These are phyloP conservation scores for Zalophus californianus DNA, from an alignment of 2,797 vertebrate species.

Conservation along the genomic window DNA sequence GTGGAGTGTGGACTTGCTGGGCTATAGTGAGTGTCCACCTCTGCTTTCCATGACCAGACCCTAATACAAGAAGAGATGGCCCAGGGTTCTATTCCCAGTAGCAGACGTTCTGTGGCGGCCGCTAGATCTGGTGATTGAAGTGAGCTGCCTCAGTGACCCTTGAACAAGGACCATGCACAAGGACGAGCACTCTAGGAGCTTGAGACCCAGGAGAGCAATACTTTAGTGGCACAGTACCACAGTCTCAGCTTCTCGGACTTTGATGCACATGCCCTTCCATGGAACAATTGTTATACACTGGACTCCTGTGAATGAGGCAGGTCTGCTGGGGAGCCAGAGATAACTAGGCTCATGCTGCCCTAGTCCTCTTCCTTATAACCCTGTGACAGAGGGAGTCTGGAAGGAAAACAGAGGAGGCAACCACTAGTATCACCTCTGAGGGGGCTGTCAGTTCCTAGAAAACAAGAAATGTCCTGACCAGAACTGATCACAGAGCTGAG, in stretches of 20 bases:
- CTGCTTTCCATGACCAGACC: neutral
- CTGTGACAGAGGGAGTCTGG: neutral
- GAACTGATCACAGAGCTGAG: neutral
- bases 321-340: neutral
- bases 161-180: neutral
- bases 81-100: neutral
- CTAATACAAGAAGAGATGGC: neutral
- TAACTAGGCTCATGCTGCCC: neutral
- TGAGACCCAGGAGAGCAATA: neutral
- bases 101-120: neutral
- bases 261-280: neutral
- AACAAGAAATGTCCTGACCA: neutral
- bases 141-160: neutral
- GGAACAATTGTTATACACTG: neutral
- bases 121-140: neutral
- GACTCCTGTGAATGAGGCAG: neutral
- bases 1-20: neutral
- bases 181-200: neutral
- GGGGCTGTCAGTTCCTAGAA: neutral
- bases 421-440: neutral
- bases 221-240: neutral
- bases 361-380: neutral
- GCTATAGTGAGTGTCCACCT: neutral
- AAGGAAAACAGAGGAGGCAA: neutral
- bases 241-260: neutral